phyloP scores from a whole-genome alignment of 2,797 vertebrate genomes.

The Champsocephalus esox region DNA sequence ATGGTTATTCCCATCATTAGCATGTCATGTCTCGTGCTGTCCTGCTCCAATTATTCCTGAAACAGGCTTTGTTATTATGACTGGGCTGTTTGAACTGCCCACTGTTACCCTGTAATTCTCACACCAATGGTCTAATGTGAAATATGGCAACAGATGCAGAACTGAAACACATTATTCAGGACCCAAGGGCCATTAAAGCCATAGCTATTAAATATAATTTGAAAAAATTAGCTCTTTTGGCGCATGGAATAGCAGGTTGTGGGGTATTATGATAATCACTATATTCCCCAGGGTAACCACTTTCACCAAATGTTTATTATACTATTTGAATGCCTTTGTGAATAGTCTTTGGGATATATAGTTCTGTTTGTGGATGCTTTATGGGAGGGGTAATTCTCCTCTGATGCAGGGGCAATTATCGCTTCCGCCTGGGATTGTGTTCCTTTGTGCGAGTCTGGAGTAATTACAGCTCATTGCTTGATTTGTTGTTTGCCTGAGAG shows the following conservation, averaged over 20 bases:
- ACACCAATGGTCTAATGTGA: constrained; percentile 73
- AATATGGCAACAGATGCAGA: constrained; percentile 80
- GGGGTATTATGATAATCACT: constrained; percentile 78
- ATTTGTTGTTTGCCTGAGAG: constrained; percentile 40
- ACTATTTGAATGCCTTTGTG: constrained; percentile 64
- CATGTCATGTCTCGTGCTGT: constrained; percentile 53
- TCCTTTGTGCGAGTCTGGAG: constrained; percentile 44
- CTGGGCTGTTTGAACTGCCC: constrained; percentile 61
- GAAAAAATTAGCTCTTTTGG: constrained; percentile 76
- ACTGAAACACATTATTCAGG: constrained; percentile 70
- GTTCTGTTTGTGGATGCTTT: constrained; percentile 61
- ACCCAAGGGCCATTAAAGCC: constrained; percentile 70
- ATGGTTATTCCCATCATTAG: constrained; percentile 73
- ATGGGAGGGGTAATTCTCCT: constrained; percentile 57
- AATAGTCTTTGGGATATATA: constrained; percentile 47
- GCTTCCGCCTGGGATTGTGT: constrained; percentile 44
- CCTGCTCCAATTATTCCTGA: constrained; percentile 67
- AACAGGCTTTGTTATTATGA: constrained; percentile 65
- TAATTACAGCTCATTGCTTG: constrained; percentile 58
- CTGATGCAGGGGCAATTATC: constrained; percentile 56
- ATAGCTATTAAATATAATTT: constrained; percentile 79
- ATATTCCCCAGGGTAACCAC: constrained; percentile 61
- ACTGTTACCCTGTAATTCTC: constrained; percentile 61
- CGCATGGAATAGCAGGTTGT: constrained; percentile 66
- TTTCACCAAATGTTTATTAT: constrained; percentile 59